These are phyloP conservation scores for Nesoenas mayeri DNA, from an alignment of 2,113 vertebrate genomes.

Conservation along the genomic window DNA sequence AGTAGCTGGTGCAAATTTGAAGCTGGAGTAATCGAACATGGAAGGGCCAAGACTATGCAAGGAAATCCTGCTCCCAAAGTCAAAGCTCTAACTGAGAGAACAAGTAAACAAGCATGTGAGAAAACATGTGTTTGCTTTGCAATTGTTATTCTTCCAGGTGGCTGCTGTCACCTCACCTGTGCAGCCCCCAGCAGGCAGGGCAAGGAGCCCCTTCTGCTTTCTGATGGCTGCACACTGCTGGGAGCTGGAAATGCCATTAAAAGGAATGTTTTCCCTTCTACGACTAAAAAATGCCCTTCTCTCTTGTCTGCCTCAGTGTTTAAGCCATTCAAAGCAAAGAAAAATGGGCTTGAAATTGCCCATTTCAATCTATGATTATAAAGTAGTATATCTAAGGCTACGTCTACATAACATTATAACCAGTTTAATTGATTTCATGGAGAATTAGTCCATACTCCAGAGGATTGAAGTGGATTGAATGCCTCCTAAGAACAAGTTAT, in stretches of 20 bases:
- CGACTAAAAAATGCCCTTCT: background rate
- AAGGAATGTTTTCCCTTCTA: background rate
- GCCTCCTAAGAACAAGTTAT: background rate
- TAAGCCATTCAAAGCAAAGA: background rate
- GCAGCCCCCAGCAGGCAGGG: background rate
- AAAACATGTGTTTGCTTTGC: accelerated
- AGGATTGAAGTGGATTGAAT: background rate
- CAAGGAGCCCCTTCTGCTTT: background rate
- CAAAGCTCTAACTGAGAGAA: background rate
- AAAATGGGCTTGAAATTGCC: background rate
- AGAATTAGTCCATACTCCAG: background rate
- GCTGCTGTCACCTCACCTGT: background rate
- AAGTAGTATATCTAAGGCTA: background rate
- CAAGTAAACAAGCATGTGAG: background rate
- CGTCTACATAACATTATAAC: background rate
- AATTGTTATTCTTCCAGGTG: background rate
- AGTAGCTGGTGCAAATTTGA: background rate
- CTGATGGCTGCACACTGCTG: background rate
- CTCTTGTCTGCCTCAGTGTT: background rate
- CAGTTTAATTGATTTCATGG: background rate
- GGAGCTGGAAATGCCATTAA: background rate
- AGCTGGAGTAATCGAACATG: background rate
- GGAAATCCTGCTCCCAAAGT: background rate
- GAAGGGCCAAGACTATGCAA: background rate
- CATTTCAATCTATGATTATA: background rate